Base-by-base conservation (phyloP, 1,140 invertebrate species). In the Tenebrio molitor region DNA sequence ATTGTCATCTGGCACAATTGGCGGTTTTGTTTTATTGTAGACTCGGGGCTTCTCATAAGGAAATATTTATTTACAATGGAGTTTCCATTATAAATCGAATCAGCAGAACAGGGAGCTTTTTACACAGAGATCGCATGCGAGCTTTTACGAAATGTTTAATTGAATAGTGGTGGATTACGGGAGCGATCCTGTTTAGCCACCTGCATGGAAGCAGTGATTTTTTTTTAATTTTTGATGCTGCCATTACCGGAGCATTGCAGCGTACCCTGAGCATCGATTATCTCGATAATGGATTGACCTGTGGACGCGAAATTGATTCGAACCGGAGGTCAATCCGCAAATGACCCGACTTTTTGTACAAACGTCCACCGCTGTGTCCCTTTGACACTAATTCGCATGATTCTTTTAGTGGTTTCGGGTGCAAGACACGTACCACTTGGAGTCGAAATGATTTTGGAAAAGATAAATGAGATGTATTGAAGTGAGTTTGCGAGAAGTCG, bases 51-150 rank as follows among this genome's bases (percentile, higher is more conserved):
- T 50, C 19, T 58, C 15, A 23, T 58, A 29, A 33, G 50, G 21
- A 12, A 58, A 25, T 58, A 58, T 58, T 58, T 58, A 58, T 58
- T 58, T 58, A 58, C 50, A 58, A 7, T 21, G 19, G 23, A 50
- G 23, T n/a, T 50, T 10, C 44, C 44, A 50, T 21, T 21, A 17
- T 50, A 50, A 21, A 2, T 2, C 1, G 7, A 17, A 50, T 50
- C n/a, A 19, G 29, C 29, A 10, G 10, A 33, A 5, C 4, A 10
- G 4, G 4, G 17, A 50, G 19, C 44, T 21, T 50, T 50, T 50
- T 14, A 10, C 23, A 19, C 15, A n/a, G n/a, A n/a, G n/a, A n/a
- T n/a, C n/a, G n/a, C n/a, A n/a, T n/a, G 29, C 29, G 29, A 50
- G 44, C 44, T 50, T 50, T 50, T 50, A 17, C n/a, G 23, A 19